Evolutionary conservation across 2,797 vertebrate species (phyloP), one percentile per base, ranked within the genome.

Genomic region (Molossus molossus): DNA sequence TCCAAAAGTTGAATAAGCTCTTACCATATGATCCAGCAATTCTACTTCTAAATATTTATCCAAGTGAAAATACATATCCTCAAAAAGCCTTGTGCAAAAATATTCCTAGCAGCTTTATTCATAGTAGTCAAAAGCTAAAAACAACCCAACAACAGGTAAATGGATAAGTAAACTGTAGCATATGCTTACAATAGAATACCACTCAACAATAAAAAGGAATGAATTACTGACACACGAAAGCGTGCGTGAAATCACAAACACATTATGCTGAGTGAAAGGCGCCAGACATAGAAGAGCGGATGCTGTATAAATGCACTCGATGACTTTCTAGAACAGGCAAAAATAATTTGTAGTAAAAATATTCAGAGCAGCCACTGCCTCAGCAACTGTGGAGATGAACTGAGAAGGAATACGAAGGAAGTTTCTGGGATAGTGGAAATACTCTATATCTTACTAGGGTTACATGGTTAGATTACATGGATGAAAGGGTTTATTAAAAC

Each of bases 281-380:
- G 6, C 14, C 15, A 67, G 62, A 23, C 12, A 57, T 6, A 13
- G n/a, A 45, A 67, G 33, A 20, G 25, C n/a, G 21, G 20, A 45
- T n/a, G n/a, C 62, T 69, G 10, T 23, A 45, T 14, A 17, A 80
- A 9, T 57, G 60, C 13, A 89, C 48, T 77, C 29, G 8, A 29
- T 23, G 11, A 90, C 53, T 57, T 67, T n/a, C 33, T 80, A 97
- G 94, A 87, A 77, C 1, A 72, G 40, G 53, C 53, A 82, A 69
- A 80, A 69, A 37, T 55, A 40, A 69, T 55, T 37, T 27, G 50
- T 37, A 23, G 64, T 37, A 37, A 85, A 84, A 82, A 69, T 62
- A 27, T 82, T 82, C 55, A 72, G 13, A 82, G 29, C 77, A 91
- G 9, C 6, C 45, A 33, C 58, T 60, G 37, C n/a, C 57, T 70